These are phyloP conservation scores for Leucopsar rothschildi DNA, from an alignment of 2,113 vertebrate species.

Conservation along the genomic window DNA sequence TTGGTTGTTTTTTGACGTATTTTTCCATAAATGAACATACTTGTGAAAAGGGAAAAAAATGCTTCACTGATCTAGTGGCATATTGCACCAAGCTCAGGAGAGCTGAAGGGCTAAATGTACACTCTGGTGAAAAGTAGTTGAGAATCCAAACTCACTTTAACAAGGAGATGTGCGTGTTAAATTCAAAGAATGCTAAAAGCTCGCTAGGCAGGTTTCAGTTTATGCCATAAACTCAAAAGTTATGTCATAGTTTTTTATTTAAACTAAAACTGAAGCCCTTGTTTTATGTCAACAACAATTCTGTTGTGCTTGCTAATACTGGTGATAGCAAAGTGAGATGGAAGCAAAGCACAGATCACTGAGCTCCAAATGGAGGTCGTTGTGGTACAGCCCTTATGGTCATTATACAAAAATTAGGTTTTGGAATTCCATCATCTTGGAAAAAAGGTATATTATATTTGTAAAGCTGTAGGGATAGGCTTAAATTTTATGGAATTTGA, in stretches of 20 bases:
- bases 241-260: constrained; percentile 60
- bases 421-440: neutral
- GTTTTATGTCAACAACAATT: constrained; percentile 67
- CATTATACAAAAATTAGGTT: neutral
- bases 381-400: neutral
- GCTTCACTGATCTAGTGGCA: neutral
- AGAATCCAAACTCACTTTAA: neutral
- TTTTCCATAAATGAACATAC: neutral
- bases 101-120: neutral
- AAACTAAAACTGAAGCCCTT: constrained; percentile 35
- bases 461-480: neutral
- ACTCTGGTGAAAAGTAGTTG: neutral
- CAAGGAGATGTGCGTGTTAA: neutral
- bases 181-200: neutral
- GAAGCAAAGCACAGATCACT: constrained; percentile 29
- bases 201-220: constrained; percentile 24
- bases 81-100: neutral
- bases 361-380: constrained; percentile 42
- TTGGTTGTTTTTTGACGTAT: neutral
- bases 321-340: neutral
- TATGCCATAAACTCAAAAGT: constrained; percentile 49
- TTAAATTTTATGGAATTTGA: neutral
- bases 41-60: neutral
- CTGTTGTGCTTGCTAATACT: constrained; percentile 69
- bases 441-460: neutral